Base-by-base conservation (phyloP, 2,113 vertebrate genomes). In the Mus spicilegus region DNA sequence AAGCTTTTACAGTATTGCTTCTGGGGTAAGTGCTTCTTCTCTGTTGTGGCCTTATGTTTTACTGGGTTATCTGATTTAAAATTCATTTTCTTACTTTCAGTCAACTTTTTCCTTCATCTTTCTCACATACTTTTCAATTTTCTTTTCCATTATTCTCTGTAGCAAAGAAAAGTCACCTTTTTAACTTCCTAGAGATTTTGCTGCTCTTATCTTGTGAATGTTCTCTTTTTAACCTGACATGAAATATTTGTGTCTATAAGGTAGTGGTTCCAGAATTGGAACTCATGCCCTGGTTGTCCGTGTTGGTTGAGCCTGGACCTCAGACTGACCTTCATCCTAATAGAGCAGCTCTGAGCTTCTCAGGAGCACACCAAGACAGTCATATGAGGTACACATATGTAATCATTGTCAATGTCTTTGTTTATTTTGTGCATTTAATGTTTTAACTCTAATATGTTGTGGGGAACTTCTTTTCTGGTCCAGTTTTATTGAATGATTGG, bases 91-190 rank as follows among this genome's bases (percentile, higher is more conserved):
- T 75, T 54, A 7, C 49, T 56, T 73, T 30, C 30, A 63, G 11
- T 72, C 36, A 75, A 20, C 70, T 13, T 92, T 28, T 28, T 20
- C 36, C 89, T 94, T 76, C n/a, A 33, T 76, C 46, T 89, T 93
- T 84, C 26, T 96, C 13, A 14, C 56, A 17, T 81, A 39, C 87
- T 91, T 84, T 75, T 93, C 42, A 84, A 1, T 91, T 56, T 91
- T 82, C 67, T 92, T 39, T 97, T 89, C 8, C 14, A 86, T 56
- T 90, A 88, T 49, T 89, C 91, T 49, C 36, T 92, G 5, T 92
- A 30, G 46, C 84, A 54, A 78, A 87, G 77, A 73, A 77, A 46
- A 33, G 11, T 42, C 3, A 49, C 63, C 76, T 56, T 76, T 95
- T 96, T 91, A 58, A 65, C 77, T 72, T 51, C 30, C 17, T 33